These are phyloP conservation scores for Temnothorax nylanderi DNA, from an alignment of 1,140 invertebrate species.

Conservation along the genomic window DNA sequence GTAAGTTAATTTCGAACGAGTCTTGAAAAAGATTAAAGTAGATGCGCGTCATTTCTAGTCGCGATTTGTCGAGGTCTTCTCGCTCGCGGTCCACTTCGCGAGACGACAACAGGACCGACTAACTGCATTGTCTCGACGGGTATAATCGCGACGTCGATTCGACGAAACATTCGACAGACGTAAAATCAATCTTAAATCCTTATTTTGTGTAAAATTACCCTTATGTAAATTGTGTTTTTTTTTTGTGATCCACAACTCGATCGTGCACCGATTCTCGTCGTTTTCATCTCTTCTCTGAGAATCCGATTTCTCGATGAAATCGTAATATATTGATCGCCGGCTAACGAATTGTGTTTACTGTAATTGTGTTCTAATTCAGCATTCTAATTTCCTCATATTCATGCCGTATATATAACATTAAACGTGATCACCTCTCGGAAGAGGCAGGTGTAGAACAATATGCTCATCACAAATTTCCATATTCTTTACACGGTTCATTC, in stretches of 20 bases:
- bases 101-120: conserved; percentile 70
- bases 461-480: not conserved
- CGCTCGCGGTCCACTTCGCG: not conserved
- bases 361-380: not conserved
- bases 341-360: not conserved
- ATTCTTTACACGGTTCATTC: not conserved
- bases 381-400: not conserved
- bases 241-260: not conserved
- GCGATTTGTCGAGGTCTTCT: not conserved
- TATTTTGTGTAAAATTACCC: no score
- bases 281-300: not conserved
- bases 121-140: conserved; percentile 54
- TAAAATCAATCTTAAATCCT: no score
- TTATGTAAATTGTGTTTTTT: no score
- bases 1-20: conserved; percentile 17
- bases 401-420: not conserved
- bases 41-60: not conserved
- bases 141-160: conserved; percentile 55
- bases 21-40: conserved; percentile 5
- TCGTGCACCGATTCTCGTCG: not conserved
- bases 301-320: not conserved
- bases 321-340: not conserved
- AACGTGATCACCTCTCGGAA: not conserved
- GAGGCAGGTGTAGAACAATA: not conserved
- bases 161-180: conserved; percentile 37